Evolutionary conservation across 2,888 invertebrate genomes (phyloP), one percentile per base, ranked within the genome.

Genomic region (Erebia epiphron): DNA sequence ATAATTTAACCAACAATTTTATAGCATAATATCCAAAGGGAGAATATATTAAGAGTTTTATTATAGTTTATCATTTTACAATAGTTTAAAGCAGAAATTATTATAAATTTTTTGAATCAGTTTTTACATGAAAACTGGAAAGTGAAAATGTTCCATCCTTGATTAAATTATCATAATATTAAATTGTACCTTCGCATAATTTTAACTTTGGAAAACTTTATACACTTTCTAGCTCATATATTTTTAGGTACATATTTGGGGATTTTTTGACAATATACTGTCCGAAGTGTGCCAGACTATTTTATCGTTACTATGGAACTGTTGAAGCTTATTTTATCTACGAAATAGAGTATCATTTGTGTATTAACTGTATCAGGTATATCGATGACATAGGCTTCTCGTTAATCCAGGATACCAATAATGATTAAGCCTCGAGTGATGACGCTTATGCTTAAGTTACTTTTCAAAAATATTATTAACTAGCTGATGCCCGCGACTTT

Each of bases 381-480:
- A 68, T 68, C 61, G 43, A 18, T n/a, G 52, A 26, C 54, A 46
- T 52, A n/a, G 41, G 68, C 68, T 54, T 13, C 26, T 16, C 5
- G 18, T 7, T 68, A 68, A 68, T 68, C 65, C 65, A 41, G 60
- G 61, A 52, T 46, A 3, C 54, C n/a, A 41, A 18, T 21, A 26
- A 50, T 65, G 16, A 43, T 13, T 16, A 18, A 54, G 14, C 57
- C 13, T 3, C 57, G 26, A 13, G 7, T 4, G 4, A 26, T 57
- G 14, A 26, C 14, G 46, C 11, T 46, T 46, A 46, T 16, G 8
- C n/a, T 50, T 50, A 50, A 1, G 4, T 50, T 50, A n/a, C 14
- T 50, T 50, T 50, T 50, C 50, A 50, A n/a, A 50, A 50, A 50
- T 54, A 41, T 16, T 41, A 60, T 60, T 41, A 35, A 35, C 35